Percentiles rank a stretch among this genome's conserved stretches.
These are phyloP conservation scores for Tetragnatha versicolor DNA, from an alignment of 1,140 invertebrate genomes.

Conservation along the genomic window DNA sequence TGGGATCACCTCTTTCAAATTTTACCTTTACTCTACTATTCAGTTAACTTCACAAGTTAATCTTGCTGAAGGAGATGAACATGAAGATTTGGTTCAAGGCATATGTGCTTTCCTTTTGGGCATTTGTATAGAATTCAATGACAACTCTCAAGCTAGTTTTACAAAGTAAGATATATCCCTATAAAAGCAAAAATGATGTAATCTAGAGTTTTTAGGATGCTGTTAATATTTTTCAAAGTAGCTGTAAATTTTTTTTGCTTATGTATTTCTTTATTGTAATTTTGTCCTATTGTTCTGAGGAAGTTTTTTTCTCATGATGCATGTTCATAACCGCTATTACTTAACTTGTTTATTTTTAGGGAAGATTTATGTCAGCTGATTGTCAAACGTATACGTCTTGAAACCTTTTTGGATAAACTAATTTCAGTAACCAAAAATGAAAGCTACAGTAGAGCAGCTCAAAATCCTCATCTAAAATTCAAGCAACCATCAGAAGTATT, in stretches of 20 bases:
- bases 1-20: no score
- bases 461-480: conserved; percentile 87
- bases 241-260: not conserved
- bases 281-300: not conserved
- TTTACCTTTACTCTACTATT: conserved; percentile 35
- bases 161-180: conserved; percentile 71
- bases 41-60: conserved; percentile 65
- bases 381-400: conserved; percentile 88
- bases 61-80: conserved; percentile 83
- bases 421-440: conserved; percentile 87
- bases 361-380: conserved; percentile 85
- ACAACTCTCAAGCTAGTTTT: conserved; percentile 81
- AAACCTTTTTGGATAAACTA: conserved; percentile 87
- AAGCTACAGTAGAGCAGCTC: conserved; percentile 87
- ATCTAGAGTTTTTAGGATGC: no score
- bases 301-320: not conserved
- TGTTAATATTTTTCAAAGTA: not conserved
- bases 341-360: conserved; percentile 62
- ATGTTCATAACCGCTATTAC: not conserved
- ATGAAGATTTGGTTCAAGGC: conserved; percentile 86
- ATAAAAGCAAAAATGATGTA: no score
- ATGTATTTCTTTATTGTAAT: not conserved
- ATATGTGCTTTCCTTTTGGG: conserved; percentile 94
- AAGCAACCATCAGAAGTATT: conserved; percentile 81
- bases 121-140: conserved; percentile 91